These are phyloP conservation scores for Silurus meridionalis DNA, from an alignment of 2,113 vertebrate genomes.

Conservation along the genomic window DNA sequence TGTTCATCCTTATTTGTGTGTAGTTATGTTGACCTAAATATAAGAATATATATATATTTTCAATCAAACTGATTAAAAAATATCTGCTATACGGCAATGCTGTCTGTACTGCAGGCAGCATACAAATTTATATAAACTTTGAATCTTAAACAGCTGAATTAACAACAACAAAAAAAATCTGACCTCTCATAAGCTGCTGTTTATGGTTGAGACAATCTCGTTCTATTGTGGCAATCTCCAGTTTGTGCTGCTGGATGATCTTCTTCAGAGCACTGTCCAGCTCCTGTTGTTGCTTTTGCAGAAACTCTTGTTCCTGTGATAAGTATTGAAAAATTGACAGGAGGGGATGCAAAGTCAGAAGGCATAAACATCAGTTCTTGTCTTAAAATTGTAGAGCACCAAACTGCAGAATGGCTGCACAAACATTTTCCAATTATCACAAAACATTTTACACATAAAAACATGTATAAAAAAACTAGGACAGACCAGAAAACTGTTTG, in stretches of 20 bases:
- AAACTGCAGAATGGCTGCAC: not conserved
- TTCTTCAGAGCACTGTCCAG: slow-evolving; percentile 94
- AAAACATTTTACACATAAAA: slow-evolving; percentile 24
- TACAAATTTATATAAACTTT: not conserved
- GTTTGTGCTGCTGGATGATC: slow-evolving; percentile 97
- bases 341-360: not conserved
- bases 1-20: not conserved
- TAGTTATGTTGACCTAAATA: not conserved
- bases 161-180: not conserved
- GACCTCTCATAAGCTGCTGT: slow-evolving; percentile 97
- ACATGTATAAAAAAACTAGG: slow-evolving; percentile 31
- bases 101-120: not conserved
- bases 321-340: not conserved
- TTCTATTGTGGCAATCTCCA: slow-evolving; percentile 93
- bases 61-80: not conserved
- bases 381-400: not conserved
- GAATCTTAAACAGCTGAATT: not conserved
- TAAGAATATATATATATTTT: not conserved
- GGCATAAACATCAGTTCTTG: not conserved
- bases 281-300: slow-evolving; percentile 97
- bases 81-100: not conserved
- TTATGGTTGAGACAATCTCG: slow-evolving; percentile 95
- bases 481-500: slow-evolving; percentile 50
- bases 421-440: not conserved
- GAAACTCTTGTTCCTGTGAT: slow-evolving; percentile 94